A percentile compares a stretch with the other conserved stretches of the same genome.
These are phyloP conservation scores for Penaeus vannamei DNA, from an alignment of 1,140 invertebrate species.

Conservation along the genomic window DNA sequence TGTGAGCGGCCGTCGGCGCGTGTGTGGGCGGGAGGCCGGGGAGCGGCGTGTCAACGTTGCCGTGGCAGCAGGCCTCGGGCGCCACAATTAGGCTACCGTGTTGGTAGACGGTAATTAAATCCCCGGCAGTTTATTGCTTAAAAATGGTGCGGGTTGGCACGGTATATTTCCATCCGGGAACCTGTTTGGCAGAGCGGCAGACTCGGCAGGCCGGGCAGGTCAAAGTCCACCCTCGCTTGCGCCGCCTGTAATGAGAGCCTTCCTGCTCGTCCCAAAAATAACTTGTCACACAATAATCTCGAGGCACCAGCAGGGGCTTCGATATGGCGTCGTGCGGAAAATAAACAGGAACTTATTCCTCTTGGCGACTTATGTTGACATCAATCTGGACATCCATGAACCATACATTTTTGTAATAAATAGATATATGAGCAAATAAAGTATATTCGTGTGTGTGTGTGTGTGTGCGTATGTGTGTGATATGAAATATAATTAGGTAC, in stretches of 20 bases:
- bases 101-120: conserved; percentile 46
- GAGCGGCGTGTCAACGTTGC: conserved; percentile 23
- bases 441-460: too few species aligned
- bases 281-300: too few species aligned
- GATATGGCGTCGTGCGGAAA: too few species aligned
- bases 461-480: too few species aligned
- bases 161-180: conserved; percentile 17
- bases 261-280: too few species aligned
- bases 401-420: too few species aligned
- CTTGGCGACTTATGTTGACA: too few species aligned
- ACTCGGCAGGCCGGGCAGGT: not conserved
- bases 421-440: too few species aligned
- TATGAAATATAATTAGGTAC: too few species aligned
- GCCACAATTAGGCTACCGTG: conserved; percentile 50
- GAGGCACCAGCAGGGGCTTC: too few species aligned
- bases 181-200: conserved; percentile 3
- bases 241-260: not conserved
- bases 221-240: not conserved
- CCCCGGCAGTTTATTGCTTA: conserved; percentile 41
- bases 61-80: not conserved
- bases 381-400: too few species aligned
- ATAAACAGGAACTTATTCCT: too few species aligned
- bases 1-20: not conserved
- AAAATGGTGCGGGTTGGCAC: conserved; percentile 23
- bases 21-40: not conserved